Conservation (phyloP, 2,888 invertebrate species). For the Sarcophaga variegata region DNA sequence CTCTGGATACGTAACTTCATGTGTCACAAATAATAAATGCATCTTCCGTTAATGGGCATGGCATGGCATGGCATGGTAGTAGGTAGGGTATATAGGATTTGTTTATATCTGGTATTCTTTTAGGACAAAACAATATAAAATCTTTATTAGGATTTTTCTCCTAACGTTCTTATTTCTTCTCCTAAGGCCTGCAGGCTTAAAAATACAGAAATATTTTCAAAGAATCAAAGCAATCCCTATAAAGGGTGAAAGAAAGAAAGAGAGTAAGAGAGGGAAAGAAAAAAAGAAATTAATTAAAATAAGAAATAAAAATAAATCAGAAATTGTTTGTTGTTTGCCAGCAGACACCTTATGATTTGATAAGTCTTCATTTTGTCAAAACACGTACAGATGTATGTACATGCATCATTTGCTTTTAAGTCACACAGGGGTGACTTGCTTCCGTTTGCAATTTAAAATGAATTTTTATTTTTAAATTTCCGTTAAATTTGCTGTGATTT, state of each 20-base stretch:
- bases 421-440: neutral
- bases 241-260: too few species aligned
- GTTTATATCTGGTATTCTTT: neutral
- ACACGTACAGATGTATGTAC: neutral
- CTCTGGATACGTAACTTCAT: slow-evolving; percentile 34
- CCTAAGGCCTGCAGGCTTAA: slow-evolving; percentile 20
- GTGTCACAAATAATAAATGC: slow-evolving; percentile 50
- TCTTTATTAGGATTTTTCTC: slow-evolving; percentile 25
- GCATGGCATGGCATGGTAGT: too few species aligned
- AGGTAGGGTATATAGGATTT: slow-evolving; percentile 9
- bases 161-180: neutral
- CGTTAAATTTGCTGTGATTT: too few species aligned
- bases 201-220: neutral
- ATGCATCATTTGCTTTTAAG: too few species aligned
- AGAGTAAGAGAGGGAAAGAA: neutral
- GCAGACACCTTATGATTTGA: slow-evolving; percentile 30
- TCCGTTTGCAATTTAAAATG: neutral
- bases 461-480: too few species aligned
- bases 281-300: slow-evolving; percentile 28
- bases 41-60: slow-evolving; percentile 36
- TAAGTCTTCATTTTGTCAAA: neutral
- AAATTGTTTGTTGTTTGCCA: slow-evolving; percentile 17
- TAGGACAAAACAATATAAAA: slow-evolving; percentile 22
- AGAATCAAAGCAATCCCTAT: neutral
- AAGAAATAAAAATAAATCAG: slow-evolving; percentile 2